A percentile compares a stretch with the other conserved stretches of the same genome.
Evolutionary conservation across 1,140 invertebrate species (phyloP).

Genomic region (Amphibalanus amphitrite): DNA sequence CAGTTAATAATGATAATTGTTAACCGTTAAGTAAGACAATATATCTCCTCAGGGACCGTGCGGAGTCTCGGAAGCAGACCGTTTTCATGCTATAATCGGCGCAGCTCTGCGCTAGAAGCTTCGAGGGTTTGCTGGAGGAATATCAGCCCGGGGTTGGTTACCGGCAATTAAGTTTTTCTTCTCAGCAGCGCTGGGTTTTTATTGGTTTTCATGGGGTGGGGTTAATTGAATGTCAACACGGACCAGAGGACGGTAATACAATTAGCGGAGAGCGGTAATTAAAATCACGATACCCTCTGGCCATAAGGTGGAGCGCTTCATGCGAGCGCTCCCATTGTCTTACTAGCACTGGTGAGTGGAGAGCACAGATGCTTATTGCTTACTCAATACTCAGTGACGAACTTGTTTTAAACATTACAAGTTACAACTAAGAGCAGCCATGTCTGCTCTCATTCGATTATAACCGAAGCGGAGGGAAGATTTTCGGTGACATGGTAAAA

Average conservation of each 20-base stretch:
- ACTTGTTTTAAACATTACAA: too few species aligned
- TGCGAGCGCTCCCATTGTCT: too few species aligned
- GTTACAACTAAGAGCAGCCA: too few species aligned
- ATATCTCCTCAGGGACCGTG: too few species aligned
- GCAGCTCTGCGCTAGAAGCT: neutral
- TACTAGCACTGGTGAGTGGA: too few species aligned
- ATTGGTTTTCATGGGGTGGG: neutral
- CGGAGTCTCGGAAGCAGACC: neutral
- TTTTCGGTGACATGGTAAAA: too few species aligned
- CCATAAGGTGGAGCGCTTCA: too few species aligned
- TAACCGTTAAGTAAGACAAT: neutral
- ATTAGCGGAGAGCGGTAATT: neutral
- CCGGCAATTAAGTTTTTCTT: neutral
- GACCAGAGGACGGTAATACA: neutral
- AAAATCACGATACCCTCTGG: neutral
- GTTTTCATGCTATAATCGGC: neutral
- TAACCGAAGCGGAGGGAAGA: too few species aligned
- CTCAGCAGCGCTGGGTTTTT: neutral
- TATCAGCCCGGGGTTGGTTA: neutral
- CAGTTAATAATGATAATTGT: neutral
- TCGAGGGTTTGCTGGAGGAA: neutral
- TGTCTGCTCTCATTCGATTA: too few species aligned
- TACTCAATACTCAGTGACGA: too few species aligned
- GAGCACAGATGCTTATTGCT: too few species aligned
- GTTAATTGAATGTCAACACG: neutral